Evolutionary conservation across 1,140 invertebrate species (phyloP), one percentile per base, ranked within the genome.

Genomic region (Drosophila pallidifrons): DNA sequence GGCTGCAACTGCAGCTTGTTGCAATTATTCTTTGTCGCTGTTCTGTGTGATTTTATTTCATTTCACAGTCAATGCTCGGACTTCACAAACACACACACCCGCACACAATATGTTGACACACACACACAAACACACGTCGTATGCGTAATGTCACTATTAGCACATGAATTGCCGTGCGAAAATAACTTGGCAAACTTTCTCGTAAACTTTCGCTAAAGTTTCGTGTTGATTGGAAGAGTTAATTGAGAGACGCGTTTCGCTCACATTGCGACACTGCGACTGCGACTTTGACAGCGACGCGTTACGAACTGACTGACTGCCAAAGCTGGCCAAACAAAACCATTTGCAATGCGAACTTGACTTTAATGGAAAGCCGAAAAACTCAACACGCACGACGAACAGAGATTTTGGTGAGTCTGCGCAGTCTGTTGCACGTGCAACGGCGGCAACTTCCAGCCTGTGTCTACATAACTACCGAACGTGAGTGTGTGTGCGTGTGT

Each of bases 251-350:
- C 61, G 60, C 67, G 28, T 32, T 32, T 38, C 20, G 43, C 45
- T 15, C 52, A 55, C 66, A 65, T 64, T 41, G 61, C 47, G 28
- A 32, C 32, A 59, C 11, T 43, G 41, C n/a, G 41, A 68, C 77
- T 76, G 77, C 63, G 64, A 38, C 52, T 52, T 63, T 77, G 46
- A 68, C 77, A 76, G 77, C 63, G 64, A 77, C 82, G 82, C 82
- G 82, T 77, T 41, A 87, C 72, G 61, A 87, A 86, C 83, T 87
- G 79, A 72, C 83, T 87, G 79, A 72, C 61, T 71, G 78, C 41
- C 57, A 54, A 75, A 61, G 30, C 47, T 25, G 35, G 32, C 25
- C 6, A 51, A 41, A 74, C 73, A 69, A 69, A 69, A 49, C 59
- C 67, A 25, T 70, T 77, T 77, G 63, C 49, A 5, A 35, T 69